A percentile compares a stretch with the other conserved stretches of the same genome.
Conservation (phyloP, 2,888 invertebrate species). For the Euzetes globulus region DNA sequence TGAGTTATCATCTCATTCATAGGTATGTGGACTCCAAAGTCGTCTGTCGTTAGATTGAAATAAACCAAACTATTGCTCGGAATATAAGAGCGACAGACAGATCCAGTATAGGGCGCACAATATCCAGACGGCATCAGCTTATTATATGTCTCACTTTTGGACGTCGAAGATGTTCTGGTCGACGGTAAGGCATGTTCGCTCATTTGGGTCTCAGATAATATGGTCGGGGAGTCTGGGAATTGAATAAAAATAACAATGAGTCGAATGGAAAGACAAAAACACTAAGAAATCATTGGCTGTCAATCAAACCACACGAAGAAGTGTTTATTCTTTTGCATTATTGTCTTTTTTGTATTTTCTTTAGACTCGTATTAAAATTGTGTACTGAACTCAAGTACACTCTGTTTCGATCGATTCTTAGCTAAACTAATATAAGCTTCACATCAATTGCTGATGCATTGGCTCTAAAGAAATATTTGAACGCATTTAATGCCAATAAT, state of each 20-base stretch:
- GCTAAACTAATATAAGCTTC: conserved; percentile 39
- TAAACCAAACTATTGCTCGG: conserved; percentile 55
- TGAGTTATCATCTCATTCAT: conserved; percentile 76
- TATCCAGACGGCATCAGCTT: conserved; percentile 53
- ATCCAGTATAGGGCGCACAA: conserved; percentile 79
- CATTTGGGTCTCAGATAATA: conserved; percentile 18
- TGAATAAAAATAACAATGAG: background rate
- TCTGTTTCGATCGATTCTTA: conserved; percentile 39
- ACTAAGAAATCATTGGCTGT: conserved; percentile 34
- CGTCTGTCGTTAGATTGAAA: conserved; percentile 61
- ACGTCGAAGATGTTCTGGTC: background rate
- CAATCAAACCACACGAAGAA: conserved; percentile 25
- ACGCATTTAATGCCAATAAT: conserved; percentile 12
- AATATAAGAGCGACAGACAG: conserved; percentile 56
- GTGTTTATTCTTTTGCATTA: conserved; percentile 10
- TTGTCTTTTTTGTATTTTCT: background rate
- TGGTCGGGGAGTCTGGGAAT: conserved; percentile 15
- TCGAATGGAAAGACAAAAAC: conserved; percentile 18
- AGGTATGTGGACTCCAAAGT: conserved; percentile 57
- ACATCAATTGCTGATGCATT: conserved; percentile 41
- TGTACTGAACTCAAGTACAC: conserved; percentile 28
- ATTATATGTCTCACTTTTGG: background rate
- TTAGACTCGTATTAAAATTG: conserved; percentile 12
- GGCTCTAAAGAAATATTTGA: conserved; percentile 43
- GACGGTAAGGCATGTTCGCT: conserved; percentile 10